Base-by-base conservation (phyloP, 2,888 invertebrate species). In the Deilephila porcellus region DNA sequence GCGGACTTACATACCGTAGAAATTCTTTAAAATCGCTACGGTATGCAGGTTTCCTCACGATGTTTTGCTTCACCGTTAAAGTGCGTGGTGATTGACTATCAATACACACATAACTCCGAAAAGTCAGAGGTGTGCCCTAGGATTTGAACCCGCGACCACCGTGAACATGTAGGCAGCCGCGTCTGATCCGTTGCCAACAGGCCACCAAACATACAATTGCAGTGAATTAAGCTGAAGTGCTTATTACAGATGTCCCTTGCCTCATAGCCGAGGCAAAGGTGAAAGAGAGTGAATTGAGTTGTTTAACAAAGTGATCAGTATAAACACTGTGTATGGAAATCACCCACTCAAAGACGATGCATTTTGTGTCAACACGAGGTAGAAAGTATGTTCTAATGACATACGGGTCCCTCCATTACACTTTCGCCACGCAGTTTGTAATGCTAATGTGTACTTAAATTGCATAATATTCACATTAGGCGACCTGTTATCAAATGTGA, bases 281-380 rank as follows among this genome's bases (percentile, higher is more conserved):
- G 67, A 34, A n/a, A 56, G 56, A 37, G 37, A 29, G 52, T 62
- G 52, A 67, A 67, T 67, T 20, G 45, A 25, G 45, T 14, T 67
- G 52, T 52, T 67, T 25, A 67, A 20, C 17, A 52, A 67, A 67
- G 17, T 67, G 45, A 67, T 67, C 25, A 67, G 25, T 52, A 67
- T 67, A 52, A 67, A 52, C 67, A 67, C 52, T 67, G 29, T 34
- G 52, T 67, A 73, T 52, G 45, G 32, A 60, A 71, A 73, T 74
- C 59, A 74, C 74, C 73, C 34, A 52, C 60, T 60, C 62, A 72
- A 45, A 32, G 34, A 19, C 67, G 64, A 70, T 63, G 64, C 17
- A 73, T 56, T 60, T 64, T 59, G 60, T 56, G 34, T n/a, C 71
- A 45, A 63, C 56, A 71, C 34, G 59, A 71, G 17, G 67, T 67